phyloP scores from a whole-genome alignment of 2,888 invertebrate species.

The Hypena proboscidalis region DNA sequence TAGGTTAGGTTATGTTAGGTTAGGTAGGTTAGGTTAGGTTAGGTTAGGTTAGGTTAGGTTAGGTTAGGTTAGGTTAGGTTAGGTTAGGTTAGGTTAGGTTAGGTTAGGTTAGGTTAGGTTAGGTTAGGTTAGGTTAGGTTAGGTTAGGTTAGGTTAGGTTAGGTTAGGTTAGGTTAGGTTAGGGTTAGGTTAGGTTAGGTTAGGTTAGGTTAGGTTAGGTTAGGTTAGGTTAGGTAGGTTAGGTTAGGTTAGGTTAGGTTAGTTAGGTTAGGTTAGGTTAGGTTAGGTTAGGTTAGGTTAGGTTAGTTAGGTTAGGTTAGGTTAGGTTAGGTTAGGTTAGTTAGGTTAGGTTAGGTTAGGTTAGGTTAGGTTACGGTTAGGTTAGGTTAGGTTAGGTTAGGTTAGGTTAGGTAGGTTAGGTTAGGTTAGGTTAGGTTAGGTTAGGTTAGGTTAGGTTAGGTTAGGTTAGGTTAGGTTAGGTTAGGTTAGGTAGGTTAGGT shows the following conservation, averaged over 20 bases:
- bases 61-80: conserved; percentile 40
- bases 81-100: conserved; percentile 41
- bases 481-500: conserved; percentile 24
- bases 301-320: conserved; percentile 40
- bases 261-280: conserved; percentile 40
- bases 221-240: conserved; percentile 33
- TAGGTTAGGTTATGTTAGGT: conserved; percentile 31
- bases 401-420: conserved; percentile 8
- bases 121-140: conserved; percentile 39
- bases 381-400: conserved; percentile 39
- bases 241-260: conserved; percentile 41
- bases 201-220: conserved; percentile 39
- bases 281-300: conserved; percentile 40
- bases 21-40: conserved; percentile 41
- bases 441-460: conserved; percentile 26
- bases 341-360: conserved; percentile 42
- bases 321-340: conserved; percentile 43
- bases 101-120: conserved; percentile 40
- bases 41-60: conserved; percentile 41
- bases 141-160: conserved; percentile 41
- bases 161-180: conserved; percentile 41
- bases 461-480: conserved; percentile 26
- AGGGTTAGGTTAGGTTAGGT: conserved; percentile 43
- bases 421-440: conserved; percentile 10
- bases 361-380: conserved; percentile 41